Evolutionary conservation across 1,140 invertebrate species (phyloP).

Genomic region (Pseudomyrmex gracilis): DNA sequence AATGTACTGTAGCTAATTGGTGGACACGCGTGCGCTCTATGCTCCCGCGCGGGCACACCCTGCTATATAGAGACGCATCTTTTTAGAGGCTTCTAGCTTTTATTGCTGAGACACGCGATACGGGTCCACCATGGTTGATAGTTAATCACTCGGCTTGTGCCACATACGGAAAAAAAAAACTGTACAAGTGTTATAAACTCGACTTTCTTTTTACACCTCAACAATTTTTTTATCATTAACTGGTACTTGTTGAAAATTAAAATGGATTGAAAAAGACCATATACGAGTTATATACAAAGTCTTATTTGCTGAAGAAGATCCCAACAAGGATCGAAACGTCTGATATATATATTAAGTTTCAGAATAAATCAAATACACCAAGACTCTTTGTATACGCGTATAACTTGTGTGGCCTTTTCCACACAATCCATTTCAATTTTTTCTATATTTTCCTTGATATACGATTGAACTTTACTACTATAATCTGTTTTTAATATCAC

Average conservation of each 20-base stretch:
- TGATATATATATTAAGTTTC: no score
- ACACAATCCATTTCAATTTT: background rate
- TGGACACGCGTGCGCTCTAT: background rate
- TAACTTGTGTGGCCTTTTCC: no score
- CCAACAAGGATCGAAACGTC: no score
- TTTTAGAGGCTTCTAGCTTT: constrained; percentile 47
- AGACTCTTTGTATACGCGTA: no score
- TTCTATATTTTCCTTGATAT: background rate
- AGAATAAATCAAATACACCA: no score
- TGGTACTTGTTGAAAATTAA: no score
- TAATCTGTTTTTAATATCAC: no score
- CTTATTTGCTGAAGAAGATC: no score
- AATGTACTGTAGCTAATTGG: constrained; percentile 57
- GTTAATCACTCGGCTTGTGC: background rate
- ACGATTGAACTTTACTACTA: background rate
- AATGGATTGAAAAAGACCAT: no score
- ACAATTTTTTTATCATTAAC: no score
- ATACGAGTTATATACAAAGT: no score
- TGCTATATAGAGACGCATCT: background rate
- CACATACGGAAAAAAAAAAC: constrained; percentile 10
- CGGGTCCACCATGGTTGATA: background rate
- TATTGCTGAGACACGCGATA: constrained; percentile 46
- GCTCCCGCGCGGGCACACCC: constrained; percentile 2
- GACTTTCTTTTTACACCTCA: background rate
- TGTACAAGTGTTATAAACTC: background rate